These are phyloP conservation scores for Poicephalus gulielmi DNA, from an alignment of 2,113 vertebrate species.

Conservation along the genomic window DNA sequence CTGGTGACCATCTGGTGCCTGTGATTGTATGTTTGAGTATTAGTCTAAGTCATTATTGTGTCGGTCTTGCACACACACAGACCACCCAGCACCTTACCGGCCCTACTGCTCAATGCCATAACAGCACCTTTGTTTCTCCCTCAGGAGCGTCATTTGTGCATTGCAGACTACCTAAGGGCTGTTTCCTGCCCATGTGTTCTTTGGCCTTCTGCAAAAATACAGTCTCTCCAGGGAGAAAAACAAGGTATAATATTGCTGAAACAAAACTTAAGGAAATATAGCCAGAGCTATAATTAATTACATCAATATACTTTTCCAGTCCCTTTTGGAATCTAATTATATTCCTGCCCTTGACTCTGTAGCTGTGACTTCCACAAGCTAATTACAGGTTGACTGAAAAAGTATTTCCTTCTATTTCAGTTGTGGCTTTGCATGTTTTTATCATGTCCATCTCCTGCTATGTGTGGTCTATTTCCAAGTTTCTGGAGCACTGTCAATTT, in stretches of 20 bases:
- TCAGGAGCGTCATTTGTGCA: conserved; percentile 44
- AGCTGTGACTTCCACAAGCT: conserved; percentile 20
- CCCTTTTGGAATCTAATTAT: conserved; percentile 36
- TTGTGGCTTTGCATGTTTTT: background rate
- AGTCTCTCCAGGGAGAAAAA: background rate
- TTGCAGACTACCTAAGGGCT: conserved; percentile 49
- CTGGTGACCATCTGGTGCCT: conserved; percentile 75
- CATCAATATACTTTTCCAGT: conserved; percentile 36
- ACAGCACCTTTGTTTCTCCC: conserved; percentile 69
- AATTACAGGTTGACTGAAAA: conserved; percentile 44
- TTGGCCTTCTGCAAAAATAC: conserved; percentile 34
- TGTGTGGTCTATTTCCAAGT: background rate
- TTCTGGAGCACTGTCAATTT: background rate
- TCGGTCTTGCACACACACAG: conserved; percentile 68
- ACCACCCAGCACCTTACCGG: conserved; percentile 74
- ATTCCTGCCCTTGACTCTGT: conserved; percentile 24
- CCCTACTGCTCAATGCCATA: conserved; percentile 53
- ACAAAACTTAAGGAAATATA: conserved; percentile 21
- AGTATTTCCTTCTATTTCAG: background rate
- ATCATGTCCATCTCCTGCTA: background rate
- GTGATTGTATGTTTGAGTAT: conserved; percentile 60
- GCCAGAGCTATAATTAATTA: conserved; percentile 49
- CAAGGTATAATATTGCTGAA: conserved; percentile 10
- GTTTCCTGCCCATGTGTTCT: conserved; percentile 49
- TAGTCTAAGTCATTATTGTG: conserved; percentile 68